Evolutionary conservation across 2,888 invertebrate species (phyloP).

Genomic region (Leuctra nigra): DNA sequence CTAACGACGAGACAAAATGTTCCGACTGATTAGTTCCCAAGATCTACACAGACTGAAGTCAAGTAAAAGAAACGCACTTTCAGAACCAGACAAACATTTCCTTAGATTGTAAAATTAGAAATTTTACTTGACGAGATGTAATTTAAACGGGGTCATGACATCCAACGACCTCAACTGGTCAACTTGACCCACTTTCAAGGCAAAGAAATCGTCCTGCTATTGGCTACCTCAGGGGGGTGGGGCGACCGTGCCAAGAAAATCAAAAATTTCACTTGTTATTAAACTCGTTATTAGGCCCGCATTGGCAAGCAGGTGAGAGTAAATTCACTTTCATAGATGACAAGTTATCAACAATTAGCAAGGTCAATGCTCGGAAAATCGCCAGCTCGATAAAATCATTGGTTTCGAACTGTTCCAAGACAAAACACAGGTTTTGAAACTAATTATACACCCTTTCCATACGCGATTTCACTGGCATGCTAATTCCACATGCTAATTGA

Average conservation of each 20-base stretch:
- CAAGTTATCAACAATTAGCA: neutral
- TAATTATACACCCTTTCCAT: too few species aligned
- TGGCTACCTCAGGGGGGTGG: neutral
- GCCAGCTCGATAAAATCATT: too few species aligned
- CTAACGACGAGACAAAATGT: too few species aligned
- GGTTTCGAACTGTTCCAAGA: too few species aligned
- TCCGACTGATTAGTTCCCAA: too few species aligned
- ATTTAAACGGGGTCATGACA: neutral
- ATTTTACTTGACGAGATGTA: too few species aligned
- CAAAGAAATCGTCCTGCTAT: neutral
- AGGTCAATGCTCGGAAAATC: too few species aligned
- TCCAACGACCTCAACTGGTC: neutral
- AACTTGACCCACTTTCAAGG: neutral
- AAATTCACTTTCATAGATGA: neutral
- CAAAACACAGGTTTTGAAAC: too few species aligned
- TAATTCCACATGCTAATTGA: too few species aligned
- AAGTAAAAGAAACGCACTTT: neutral
- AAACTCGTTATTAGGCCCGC: neutral
- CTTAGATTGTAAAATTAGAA: neutral
- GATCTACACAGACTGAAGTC: too few species aligned
- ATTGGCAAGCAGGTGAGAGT: neutral
- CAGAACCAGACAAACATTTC: neutral
- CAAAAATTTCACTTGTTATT: neutral
- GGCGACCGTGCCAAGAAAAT: neutral
- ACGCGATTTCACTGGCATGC: too few species aligned